Evolutionary conservation across 2,797 vertebrate species (phyloP).

Genomic region (Periophthalmus magnuspinnatus): DNA sequence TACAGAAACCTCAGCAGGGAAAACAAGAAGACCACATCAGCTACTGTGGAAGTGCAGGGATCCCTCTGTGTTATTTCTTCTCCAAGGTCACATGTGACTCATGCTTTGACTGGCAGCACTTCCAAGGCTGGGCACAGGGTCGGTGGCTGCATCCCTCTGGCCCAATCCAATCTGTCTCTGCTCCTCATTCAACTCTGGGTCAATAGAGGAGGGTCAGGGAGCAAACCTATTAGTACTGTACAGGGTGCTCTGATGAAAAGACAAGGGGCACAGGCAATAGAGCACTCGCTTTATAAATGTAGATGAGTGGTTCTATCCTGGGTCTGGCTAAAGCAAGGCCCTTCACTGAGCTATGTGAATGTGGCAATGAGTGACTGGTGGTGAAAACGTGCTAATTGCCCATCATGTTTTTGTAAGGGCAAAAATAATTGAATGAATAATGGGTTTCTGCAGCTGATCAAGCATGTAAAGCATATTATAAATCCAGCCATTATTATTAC

Average conservation of each 20-base stretch:
- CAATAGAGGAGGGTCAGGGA: not conserved
- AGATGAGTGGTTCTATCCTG: not conserved
- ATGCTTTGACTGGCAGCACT: conserved; percentile 70
- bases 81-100: conserved; percentile 72
- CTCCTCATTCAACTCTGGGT: conserved; percentile 17
- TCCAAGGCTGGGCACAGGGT: conserved; percentile 47
- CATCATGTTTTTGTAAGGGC: too few relatives aligned
- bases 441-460: not conserved
- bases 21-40: conserved; percentile 72
- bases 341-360: too few relatives aligned
- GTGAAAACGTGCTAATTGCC: too few relatives aligned
- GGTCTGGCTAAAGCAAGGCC: not conserved
- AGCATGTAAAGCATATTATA: not conserved
- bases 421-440: not conserved
- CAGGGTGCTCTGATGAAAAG: not conserved
- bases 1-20: conserved; percentile 70
- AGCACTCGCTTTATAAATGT: not conserved
- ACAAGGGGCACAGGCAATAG: not conserved
- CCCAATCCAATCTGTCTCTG: conserved; percentile 32
- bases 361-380: too few relatives aligned
- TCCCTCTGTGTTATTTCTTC: conserved; percentile 71
- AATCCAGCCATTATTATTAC: not conserved
- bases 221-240: not conserved
- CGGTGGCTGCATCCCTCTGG: conserved; percentile 42
- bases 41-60: conserved; percentile 70